phyloP scores from a whole-genome alignment of 2,113 vertebrate species.

The Ginglymostoma cirratum region DNA sequence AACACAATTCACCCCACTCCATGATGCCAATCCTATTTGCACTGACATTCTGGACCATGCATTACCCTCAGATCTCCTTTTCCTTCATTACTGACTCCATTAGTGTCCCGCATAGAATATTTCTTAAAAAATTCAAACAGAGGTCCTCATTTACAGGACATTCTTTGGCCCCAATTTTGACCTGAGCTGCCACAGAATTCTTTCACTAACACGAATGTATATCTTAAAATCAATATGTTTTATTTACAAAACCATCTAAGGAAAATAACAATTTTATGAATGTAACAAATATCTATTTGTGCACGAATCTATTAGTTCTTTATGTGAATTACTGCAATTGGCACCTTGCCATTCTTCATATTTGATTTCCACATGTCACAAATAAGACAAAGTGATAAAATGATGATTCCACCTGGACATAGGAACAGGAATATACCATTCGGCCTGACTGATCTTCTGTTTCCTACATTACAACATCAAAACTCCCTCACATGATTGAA shows the following conservation, averaged over 20 bases:
- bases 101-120: neutral
- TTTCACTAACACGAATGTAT: neutral
- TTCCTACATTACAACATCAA: neutral
- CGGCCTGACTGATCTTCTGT: neutral
- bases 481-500: neutral
- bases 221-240: neutral
- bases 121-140: neutral
- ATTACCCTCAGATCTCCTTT: neutral
- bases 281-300: constrained; percentile 27
- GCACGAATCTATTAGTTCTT: constrained; percentile 5
- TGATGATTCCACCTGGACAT: neutral
- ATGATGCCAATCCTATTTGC: neutral
- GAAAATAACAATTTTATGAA: neutral
- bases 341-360: neutral
- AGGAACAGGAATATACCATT: neutral
- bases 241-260: neutral
- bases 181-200: neutral
- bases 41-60: neutral
- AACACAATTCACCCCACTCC: neutral
- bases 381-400: neutral
- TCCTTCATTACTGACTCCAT: neutral
- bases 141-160: neutral
- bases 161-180: constrained; percentile 25
- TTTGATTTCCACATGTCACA: neutral
- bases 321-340: neutral